A percentile compares a stretch with the other conserved stretches of the same genome.
phyloP scores from a whole-genome alignment of 2,113 vertebrate species.

The Carassius carassius region DNA sequence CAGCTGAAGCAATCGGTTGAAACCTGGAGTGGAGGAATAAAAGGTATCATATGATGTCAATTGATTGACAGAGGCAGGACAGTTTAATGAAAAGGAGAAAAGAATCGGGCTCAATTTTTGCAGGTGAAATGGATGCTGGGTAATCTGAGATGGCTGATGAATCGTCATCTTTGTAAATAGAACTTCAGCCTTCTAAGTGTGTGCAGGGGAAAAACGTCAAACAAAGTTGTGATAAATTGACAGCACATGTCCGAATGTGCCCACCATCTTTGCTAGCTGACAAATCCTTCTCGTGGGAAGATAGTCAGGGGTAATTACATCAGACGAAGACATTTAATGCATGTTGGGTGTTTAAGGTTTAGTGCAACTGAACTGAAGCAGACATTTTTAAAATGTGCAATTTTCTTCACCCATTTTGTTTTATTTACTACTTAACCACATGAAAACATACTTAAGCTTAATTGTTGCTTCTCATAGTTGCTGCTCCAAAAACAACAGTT shows the following conservation, averaged over 20 bases:
- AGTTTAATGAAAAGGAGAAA: constrained; percentile 16
- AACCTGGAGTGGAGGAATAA: constrained; percentile 8
- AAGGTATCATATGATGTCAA: neutral
- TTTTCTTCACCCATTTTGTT: neutral
- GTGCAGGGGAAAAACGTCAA: neutral
- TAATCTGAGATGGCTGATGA: neutral
- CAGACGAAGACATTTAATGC: neutral
- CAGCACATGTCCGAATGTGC: neutral
- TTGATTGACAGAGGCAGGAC: neutral
- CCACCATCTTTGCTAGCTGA: neutral
- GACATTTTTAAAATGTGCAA: neutral
- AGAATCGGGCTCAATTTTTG: neutral
- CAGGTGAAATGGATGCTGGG: constrained; percentile 29
- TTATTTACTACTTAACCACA: constrained; percentile 4
- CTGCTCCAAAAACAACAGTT: constrained; percentile 40
- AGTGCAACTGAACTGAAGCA: neutral
- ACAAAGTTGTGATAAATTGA: constrained; percentile 17
- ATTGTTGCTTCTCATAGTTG: constrained; percentile 42
- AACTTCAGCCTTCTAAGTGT: neutral
- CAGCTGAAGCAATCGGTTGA: neutral
- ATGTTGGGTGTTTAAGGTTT: neutral
- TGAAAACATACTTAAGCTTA: neutral
- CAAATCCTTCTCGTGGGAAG: neutral
- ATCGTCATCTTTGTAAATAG: neutral
- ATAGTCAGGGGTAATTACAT: neutral